These are phyloP conservation scores for Drosophila carrolli DNA, from an alignment of 1,140 invertebrate genomes.

Conservation along the genomic window DNA sequence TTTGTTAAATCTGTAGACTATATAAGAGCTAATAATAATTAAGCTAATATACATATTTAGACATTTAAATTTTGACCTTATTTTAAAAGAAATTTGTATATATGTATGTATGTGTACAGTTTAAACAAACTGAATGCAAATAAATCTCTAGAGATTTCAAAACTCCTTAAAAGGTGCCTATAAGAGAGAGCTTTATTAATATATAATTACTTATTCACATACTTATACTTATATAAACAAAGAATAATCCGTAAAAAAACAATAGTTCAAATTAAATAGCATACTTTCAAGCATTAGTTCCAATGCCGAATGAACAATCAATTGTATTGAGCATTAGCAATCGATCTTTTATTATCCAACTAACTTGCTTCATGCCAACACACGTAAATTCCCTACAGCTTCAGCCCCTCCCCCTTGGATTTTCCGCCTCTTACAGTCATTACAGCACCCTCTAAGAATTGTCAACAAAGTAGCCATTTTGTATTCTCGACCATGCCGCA, in stretches of 20 bases:
- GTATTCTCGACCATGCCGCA: slow-evolving; percentile 60
- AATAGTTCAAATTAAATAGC: too few species aligned
- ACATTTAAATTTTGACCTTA: too few species aligned
- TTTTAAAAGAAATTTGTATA: too few species aligned
- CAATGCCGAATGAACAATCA: not conserved
- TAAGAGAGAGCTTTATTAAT: too few species aligned
- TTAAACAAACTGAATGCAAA: too few species aligned
- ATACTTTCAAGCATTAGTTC: not conserved
- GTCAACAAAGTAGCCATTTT: slow-evolving; percentile 69
- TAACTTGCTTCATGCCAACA: not conserved
- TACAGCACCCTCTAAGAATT: slow-evolving; percentile 13
- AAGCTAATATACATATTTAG: too few species aligned
- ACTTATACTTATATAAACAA: too few species aligned
- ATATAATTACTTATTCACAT: too few species aligned
- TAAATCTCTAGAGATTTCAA: not conserved
- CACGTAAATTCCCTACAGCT: not conserved
- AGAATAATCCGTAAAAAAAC: not conserved
- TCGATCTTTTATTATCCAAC: slow-evolving; percentile 10
- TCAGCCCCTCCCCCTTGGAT: too few species aligned
- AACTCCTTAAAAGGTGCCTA: not conserved
- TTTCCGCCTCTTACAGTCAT: not conserved
- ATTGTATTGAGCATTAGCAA: not conserved
- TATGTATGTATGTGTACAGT: too few species aligned
- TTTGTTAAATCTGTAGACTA: too few species aligned
- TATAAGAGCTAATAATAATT: too few species aligned